Evolutionary conservation across 2,113 vertebrate species (phyloP).

Genomic region (Pteropus alecto): DNA sequence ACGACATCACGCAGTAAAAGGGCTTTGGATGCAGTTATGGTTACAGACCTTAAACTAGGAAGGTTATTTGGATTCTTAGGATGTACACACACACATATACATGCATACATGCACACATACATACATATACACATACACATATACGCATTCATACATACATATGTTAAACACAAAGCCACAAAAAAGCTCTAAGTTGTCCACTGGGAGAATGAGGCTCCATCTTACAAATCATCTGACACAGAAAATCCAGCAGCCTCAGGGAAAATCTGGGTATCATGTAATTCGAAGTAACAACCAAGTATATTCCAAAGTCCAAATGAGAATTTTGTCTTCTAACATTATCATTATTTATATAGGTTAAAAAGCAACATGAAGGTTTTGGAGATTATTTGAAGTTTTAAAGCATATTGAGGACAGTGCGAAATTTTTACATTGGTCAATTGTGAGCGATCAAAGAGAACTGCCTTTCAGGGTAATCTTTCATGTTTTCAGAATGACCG

Average conservation of each 20-base stretch:
- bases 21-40: too few species aligned
- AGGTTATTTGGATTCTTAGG: background rate
- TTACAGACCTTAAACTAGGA: background rate
- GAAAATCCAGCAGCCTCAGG: background rate
- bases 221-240: background rate
- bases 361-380: background rate
- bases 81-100: background rate
- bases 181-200: background rate
- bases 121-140: too few species aligned
- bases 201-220: background rate
- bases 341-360: background rate
- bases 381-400: background rate
- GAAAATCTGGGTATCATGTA: background rate
- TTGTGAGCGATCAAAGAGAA: background rate
- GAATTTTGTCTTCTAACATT: background rate
- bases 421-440: background rate
- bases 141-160: too few species aligned
- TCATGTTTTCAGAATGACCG: background rate
- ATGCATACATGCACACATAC: too few species aligned
- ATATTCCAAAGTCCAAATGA: background rate
- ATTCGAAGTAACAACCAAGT: background rate
- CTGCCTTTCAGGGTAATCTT: background rate
- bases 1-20: fast-evolving
- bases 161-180: background rate
- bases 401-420: background rate